phyloP scores from a whole-genome alignment of 2,888 invertebrate genomes.

The Drosophila falleni region DNA sequence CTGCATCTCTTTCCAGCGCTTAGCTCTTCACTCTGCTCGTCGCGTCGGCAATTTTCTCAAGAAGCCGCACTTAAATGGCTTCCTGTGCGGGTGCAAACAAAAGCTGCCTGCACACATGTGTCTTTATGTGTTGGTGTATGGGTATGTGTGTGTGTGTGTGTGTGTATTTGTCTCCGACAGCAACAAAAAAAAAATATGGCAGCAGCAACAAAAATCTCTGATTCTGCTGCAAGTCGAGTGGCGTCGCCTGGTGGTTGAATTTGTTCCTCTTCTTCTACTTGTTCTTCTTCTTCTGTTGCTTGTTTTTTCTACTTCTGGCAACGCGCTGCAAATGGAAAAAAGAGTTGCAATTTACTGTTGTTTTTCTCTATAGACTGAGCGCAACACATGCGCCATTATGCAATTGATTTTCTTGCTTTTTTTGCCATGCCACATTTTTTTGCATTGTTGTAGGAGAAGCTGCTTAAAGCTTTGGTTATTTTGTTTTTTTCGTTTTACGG shows the following conservation, averaged over 20 bases:
- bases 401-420: slow-evolving; percentile 77
- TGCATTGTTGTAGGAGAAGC: slow-evolving; percentile 57
- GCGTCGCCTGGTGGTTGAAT: slow-evolving; percentile 67
- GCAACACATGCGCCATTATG: slow-evolving; percentile 82
- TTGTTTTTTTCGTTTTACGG: slow-evolving; percentile 21
- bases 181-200: slow-evolving; percentile 64
- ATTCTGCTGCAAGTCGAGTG: slow-evolving; percentile 61
- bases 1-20: slow-evolving; percentile 8
- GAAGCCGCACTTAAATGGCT: slow-evolving; percentile 84
- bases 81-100: slow-evolving; percentile 80
- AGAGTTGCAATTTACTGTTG: slow-evolving; percentile 70
- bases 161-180: slow-evolving; percentile 59
- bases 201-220: slow-evolving; percentile 69
- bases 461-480: slow-evolving; percentile 43
- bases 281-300: slow-evolving; percentile 11
- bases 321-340: slow-evolving; percentile 63
- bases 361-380: slow-evolving; percentile 38
- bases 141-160: slow-evolving; percentile 25
- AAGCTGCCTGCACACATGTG: slow-evolving; percentile 59
- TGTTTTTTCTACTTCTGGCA: slow-evolving; percentile 46
- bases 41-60: slow-evolving; percentile 82
- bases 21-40: slow-evolving; percentile 46
- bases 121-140: slow-evolving; percentile 15
- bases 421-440: slow-evolving; percentile 36
- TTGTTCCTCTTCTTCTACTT: slow-evolving; percentile 17